Evolutionary conservation across 2,888 invertebrate species (phyloP).

Genomic region (Aplocera efformata): DNA sequence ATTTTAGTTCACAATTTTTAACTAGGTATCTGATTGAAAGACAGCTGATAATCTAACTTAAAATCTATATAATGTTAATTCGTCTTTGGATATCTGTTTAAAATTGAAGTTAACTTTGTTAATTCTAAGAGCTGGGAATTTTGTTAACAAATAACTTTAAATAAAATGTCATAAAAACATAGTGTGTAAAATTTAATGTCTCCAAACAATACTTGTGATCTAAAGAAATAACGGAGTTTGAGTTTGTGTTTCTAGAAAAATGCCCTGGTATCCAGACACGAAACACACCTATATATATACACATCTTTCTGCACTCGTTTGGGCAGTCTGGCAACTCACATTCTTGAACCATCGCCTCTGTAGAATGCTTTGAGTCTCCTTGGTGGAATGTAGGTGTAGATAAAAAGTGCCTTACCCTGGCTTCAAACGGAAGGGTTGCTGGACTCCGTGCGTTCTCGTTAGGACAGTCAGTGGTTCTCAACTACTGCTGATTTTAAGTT

Average conservation of each 20-base stretch:
- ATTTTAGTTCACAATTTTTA: no score
- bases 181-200: no score
- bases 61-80: no score
- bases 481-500: conserved; percentile 29
- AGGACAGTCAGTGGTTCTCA: conserved; percentile 43
- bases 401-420: conserved; percentile 61
- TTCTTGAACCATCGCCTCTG: conserved; percentile 41
- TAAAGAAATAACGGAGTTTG: conserved; percentile 7
- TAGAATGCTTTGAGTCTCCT: conserved; percentile 57
- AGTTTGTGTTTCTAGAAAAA: conserved; percentile 25
- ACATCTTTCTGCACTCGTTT: neutral
- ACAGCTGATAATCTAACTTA: no score
- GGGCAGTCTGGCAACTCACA: conserved; percentile 17
- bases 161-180: no score
- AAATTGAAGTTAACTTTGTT: no score
- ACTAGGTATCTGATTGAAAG: no score
- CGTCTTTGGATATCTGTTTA: no score
- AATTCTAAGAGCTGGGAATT: no score
- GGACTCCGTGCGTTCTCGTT: conserved; percentile 58
- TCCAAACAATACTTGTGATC: no score
- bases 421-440: conserved; percentile 68
- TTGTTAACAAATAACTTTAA: no score
- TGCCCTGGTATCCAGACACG: neutral
- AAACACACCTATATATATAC: neutral
- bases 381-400: conserved; percentile 65